Percentiles rank a stretch among this genome's conserved stretches.
Conservation (phyloP, 2,888 invertebrate species). For the Drosophila meridionalis region DNA sequence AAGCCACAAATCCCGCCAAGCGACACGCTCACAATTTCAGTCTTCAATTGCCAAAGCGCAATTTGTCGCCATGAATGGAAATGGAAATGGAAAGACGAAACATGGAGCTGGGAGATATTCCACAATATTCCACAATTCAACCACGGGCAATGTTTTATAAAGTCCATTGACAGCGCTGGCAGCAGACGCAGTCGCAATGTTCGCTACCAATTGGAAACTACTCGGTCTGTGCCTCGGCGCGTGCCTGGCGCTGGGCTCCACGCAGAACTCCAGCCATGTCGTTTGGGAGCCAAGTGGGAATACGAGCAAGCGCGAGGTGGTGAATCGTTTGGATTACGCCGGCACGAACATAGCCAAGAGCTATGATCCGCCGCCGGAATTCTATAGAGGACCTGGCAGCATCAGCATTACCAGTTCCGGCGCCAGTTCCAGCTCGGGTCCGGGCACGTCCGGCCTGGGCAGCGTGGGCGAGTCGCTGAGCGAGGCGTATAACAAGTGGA, state of each 20-base stretch:
- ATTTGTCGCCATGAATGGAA: conserved; percentile 71
- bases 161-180: conserved; percentile 59
- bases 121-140: conserved; percentile 12
- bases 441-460: conserved; percentile 30
- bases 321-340: conserved; percentile 58
- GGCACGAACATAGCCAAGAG: conserved; percentile 70
- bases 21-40: conserved; percentile 60
- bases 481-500: conserved; percentile 74
- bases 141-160: conserved; percentile 66
- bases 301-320: conserved; percentile 42
- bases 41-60: conserved; percentile 79
- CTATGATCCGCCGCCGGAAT: conserved; percentile 82
- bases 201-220: conserved; percentile 49
- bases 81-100: not conserved
- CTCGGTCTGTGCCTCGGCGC: conserved; percentile 4
- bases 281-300: conserved; percentile 47
- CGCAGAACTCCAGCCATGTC: conserved; percentile 49
- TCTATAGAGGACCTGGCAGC: conserved; percentile 78
- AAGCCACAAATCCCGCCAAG: conserved; percentile 20
- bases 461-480: conserved; percentile 59
- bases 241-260: conserved; percentile 14
- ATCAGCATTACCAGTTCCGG: conserved; percentile 5
- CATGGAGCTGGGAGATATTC: not conserved
- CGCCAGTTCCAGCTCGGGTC: conserved; percentile 2
- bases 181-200: conserved; percentile 70